These are phyloP conservation scores for Oryzias javanicus DNA, from an alignment of 2,113 vertebrate genomes.

Conservation along the genomic window DNA sequence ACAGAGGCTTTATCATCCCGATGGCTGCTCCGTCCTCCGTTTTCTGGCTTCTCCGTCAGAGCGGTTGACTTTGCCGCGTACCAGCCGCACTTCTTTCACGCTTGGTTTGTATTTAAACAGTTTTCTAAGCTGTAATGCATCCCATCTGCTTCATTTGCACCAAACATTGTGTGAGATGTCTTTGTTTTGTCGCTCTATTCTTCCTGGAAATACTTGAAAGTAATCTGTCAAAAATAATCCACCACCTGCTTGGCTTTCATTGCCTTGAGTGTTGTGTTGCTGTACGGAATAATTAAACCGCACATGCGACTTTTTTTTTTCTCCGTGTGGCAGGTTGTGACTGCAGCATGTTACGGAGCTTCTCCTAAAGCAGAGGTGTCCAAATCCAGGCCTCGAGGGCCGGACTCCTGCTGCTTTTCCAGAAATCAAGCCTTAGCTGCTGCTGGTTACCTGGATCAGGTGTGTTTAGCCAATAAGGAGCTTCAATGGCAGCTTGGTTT, in stretches of 20 bases:
- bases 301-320: not conserved
- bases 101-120: conserved; percentile 3
- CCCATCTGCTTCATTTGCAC: conserved; percentile 6
- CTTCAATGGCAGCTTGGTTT: no score
- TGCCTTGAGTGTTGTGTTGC: not conserved
- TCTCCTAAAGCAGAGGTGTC: no score
- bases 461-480: no score
- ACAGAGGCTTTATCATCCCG: not conserved
- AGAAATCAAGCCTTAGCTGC: no score
- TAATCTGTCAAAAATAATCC: conserved; percentile 8
- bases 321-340: conserved; percentile 6
- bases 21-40: not conserved
- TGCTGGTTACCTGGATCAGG: no score
- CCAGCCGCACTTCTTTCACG: not conserved
- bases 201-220: conserved; percentile 3
- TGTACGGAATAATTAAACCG: conserved; percentile 17
- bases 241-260: conserved; percentile 18
- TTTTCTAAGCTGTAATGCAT: not conserved
- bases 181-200: conserved; percentile 2
- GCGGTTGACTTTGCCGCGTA: not conserved
- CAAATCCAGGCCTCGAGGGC: no score
- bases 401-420: no score
- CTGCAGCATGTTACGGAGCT: not conserved
- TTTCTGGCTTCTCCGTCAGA: not conserved
- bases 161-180: not conserved